Evolutionary conservation across 1,140 invertebrate genomes (phyloP).

Genomic region (Drosophila tani): DNA sequence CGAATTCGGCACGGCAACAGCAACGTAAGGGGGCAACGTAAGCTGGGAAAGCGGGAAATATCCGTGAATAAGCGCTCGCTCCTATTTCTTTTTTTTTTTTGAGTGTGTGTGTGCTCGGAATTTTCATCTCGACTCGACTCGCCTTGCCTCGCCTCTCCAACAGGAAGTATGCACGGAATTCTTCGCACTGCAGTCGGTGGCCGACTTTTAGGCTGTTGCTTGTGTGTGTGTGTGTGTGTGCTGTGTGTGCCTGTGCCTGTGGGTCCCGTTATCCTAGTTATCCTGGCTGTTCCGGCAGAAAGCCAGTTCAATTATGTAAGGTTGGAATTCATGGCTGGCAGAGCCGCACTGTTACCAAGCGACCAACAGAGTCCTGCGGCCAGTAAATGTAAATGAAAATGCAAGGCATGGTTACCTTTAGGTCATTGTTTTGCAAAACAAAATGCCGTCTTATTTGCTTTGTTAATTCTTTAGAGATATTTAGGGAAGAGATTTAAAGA

Average conservation of each 20-base stretch:
- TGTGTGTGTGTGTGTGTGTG: constrained; percentile 36
- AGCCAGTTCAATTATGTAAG: constrained; percentile 59
- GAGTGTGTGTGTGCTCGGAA: constrained; percentile 13
- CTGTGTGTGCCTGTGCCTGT: constrained; percentile 12
- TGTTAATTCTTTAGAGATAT: not conserved
- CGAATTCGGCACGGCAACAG: not conserved
- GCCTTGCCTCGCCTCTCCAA: constrained; percentile 3
- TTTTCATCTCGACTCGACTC: constrained; percentile 9
- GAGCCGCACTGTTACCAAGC: constrained; percentile 31
- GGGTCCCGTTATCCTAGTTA: constrained; percentile 14
- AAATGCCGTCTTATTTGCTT: not conserved
- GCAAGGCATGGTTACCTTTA: not conserved
- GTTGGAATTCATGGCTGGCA: constrained; percentile 30
- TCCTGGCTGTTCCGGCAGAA: constrained; percentile 24
- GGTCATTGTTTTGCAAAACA: not conserved
- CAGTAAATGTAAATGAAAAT: constrained; percentile 10
- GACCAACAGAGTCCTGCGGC: constrained; percentile 16
- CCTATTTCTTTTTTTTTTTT: constrained; percentile 12
- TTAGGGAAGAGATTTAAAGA: not conserved
- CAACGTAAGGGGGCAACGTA: not conserved
- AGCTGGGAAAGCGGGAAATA: constrained; percentile 12
- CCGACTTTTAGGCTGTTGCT: constrained; percentile 25
- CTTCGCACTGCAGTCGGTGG: constrained; percentile 27
- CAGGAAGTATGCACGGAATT: constrained; percentile 60
- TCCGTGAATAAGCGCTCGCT: not conserved